phyloP scores from a whole-genome alignment of 2,888 invertebrate species.

The Leptopilina syphax region DNA sequence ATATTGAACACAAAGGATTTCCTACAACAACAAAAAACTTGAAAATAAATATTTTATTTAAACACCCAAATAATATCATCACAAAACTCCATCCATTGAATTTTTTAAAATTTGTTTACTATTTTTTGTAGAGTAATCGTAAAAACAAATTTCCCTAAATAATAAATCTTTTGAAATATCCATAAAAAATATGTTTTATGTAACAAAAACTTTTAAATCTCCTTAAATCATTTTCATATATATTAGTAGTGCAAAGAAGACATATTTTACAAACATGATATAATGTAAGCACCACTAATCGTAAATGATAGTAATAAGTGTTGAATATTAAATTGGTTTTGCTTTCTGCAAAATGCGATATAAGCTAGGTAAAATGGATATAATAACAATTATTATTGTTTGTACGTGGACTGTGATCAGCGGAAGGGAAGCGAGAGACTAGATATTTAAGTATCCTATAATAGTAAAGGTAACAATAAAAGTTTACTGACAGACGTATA shows the following conservation, averaged over 20 bases:
- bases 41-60: too few species aligned
- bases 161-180: too few species aligned
- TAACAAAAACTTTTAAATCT: too few species aligned
- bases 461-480: slow-evolving; percentile 29
- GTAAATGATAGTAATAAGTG: background rate
- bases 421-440: slow-evolving; percentile 2
- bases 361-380: background rate
- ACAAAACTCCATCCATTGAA: too few species aligned
- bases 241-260: background rate
- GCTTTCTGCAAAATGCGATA: background rate
- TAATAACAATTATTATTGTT: slow-evolving; percentile 21
- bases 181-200: too few species aligned
- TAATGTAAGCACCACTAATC: background rate
- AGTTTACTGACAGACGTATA: slow-evolving; percentile 24
- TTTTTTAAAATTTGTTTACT: too few species aligned
- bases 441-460: slow-evolving; percentile 12
- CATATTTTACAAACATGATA: background rate
- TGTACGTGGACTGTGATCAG: slow-evolving; percentile 8
- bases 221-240: too few species aligned
- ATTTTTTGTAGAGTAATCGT: too few species aligned
- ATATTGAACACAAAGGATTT: too few species aligned
- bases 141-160: too few species aligned
- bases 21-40: too few species aligned
- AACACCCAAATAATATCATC: too few species aligned
- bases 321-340: background rate